A percentile compares a stretch with the other conserved stretches of the same genome.
These are phyloP conservation scores for Nemurella pictetii DNA, from an alignment of 2,888 invertebrate genomes.

Conservation along the genomic window DNA sequence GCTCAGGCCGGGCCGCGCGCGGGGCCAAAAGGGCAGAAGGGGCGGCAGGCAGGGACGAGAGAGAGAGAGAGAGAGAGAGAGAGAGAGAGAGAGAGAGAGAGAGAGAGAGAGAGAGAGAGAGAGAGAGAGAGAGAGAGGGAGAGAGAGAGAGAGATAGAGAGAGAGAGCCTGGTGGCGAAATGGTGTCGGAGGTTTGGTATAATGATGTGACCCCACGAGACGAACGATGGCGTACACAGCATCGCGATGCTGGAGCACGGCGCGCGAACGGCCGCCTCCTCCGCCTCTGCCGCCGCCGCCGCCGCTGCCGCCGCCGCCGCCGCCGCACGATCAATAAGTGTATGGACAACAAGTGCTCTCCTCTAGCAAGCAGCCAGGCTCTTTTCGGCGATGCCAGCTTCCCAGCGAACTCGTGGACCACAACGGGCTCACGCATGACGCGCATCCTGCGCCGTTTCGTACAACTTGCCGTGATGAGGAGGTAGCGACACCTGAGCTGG, in stretches of 20 bases:
- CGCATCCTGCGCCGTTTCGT: too few species aligned
- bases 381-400: neutral
- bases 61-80: neutral
- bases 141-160: neutral
- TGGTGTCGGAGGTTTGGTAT: slow-evolving; percentile 30
- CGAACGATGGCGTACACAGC: neutral
- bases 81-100: neutral
- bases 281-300: neutral
- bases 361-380: neutral
- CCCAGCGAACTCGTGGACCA: neutral
- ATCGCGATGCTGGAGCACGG: neutral
- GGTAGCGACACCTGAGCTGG: neutral
- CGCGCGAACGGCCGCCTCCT: neutral
- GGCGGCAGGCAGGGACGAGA: neutral
- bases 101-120: neutral
- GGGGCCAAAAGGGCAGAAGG: neutral
- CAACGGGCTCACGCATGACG: neutral
- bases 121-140: neutral
- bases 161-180: slow-evolving; percentile 1
- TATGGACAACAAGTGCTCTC: slow-evolving; percentile 7
- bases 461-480: too few species aligned
- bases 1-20: neutral
- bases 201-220: slow-evolving; percentile 31
- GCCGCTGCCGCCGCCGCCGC: neutral
- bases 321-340: slow-evolving; percentile 17